Evolutionary conservation across 2,797 vertebrate species (phyloP).

Genomic region (Gymnothorax javanicus): DNA sequence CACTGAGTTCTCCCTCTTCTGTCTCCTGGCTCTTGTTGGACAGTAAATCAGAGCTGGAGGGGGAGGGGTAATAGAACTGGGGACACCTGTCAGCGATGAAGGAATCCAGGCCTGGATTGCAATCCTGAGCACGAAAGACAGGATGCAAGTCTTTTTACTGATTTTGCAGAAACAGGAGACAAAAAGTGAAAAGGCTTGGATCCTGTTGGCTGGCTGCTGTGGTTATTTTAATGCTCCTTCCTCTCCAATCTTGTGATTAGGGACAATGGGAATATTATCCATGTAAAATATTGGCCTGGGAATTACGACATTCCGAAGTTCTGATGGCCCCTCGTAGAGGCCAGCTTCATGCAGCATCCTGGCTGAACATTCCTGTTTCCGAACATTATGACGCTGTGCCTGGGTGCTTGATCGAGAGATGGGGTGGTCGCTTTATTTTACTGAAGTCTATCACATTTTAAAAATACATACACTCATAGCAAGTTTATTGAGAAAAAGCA

Average conservation of each 20-base stretch:
- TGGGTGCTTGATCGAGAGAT: not conserved
- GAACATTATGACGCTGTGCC: not conserved
- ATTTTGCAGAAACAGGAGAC: slow-evolving; percentile 31
- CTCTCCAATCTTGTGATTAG: slow-evolving; percentile 21
- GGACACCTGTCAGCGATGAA: slow-evolving; percentile 65
- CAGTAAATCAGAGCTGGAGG: slow-evolving; percentile 64
- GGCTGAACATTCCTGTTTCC: not conserved
- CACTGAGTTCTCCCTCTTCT: not conserved
- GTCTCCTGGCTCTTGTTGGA: slow-evolving; percentile 20
- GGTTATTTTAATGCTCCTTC: slow-evolving; percentile 31
- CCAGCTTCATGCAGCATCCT: not conserved
- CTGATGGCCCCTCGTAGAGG: not conserved
- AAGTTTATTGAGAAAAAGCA: not conserved
- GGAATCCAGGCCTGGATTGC: slow-evolving; percentile 59
- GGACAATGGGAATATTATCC: not conserved
- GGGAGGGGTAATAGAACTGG: slow-evolving; percentile 50
- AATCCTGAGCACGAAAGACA: slow-evolving; percentile 43
- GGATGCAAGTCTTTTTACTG: slow-evolving; percentile 10
- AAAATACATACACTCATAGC: not conserved
- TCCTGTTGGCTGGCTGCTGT: slow-evolving; percentile 37
- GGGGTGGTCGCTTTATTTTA: not conserved
- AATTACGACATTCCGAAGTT: not conserved
- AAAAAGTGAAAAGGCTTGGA: slow-evolving; percentile 33
- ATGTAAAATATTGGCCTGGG: not conserved
- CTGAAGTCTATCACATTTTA: not conserved